Conservation (phyloP, 2,113 vertebrate genomes). For the Odontophorus gujanensis region DNA sequence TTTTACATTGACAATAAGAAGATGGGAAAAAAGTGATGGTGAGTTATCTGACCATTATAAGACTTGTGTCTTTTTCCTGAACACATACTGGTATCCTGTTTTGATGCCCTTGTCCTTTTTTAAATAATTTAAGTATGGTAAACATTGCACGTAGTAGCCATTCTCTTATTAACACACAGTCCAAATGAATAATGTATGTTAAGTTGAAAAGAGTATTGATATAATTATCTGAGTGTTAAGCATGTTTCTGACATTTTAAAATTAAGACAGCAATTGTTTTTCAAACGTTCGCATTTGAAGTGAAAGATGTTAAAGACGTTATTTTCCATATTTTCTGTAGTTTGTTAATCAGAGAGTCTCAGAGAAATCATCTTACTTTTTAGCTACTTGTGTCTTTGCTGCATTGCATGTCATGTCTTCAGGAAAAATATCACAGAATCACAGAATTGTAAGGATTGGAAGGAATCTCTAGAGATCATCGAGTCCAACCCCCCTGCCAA, state of each 20-base stretch:
- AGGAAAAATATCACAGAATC: background rate
- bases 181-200: background rate
- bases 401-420: background rate
- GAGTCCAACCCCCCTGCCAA: no score
- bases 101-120: background rate
- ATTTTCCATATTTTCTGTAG: background rate
- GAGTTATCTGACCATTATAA: background rate
- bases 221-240: background rate
- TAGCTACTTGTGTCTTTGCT: background rate
- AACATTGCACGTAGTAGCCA: background rate
- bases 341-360: background rate
- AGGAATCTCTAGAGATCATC: no score
- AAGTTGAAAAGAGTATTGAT: background rate
- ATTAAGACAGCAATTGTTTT: background rate
- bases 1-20: background rate
- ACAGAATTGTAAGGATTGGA: no score
- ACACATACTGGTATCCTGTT: background rate
- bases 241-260: background rate
- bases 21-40: background rate
- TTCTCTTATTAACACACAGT: background rate
- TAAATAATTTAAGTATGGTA: background rate
- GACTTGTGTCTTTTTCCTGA: background rate
- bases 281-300: background rate
- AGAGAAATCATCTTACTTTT: background rate
- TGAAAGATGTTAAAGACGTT: background rate